These are phyloP conservation scores for Phycodurus eques DNA, from an alignment of 2,113 vertebrate species.

Conservation along the genomic window DNA sequence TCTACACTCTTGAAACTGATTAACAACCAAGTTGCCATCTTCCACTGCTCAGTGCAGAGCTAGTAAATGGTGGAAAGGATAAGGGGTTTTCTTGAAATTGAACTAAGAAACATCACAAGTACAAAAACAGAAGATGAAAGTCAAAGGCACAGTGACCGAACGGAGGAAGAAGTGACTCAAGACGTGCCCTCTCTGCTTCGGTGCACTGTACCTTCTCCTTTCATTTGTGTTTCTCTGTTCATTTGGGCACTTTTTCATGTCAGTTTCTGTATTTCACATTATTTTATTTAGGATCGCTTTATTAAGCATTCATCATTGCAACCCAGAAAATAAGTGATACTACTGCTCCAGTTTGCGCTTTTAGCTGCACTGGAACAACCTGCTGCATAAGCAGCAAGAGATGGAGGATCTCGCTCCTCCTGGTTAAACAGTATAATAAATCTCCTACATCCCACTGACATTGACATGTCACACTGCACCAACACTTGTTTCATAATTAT, in stretches of 20 bases:
- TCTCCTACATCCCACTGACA: slow-evolving; percentile 25
- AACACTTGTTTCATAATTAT: slow-evolving; percentile 39
- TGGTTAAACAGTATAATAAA: slow-evolving; percentile 34
- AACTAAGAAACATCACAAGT: slow-evolving; percentile 33
- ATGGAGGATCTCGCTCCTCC: slow-evolving; percentile 19
- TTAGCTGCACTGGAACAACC: slow-evolving; percentile 62
- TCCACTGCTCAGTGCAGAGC: slow-evolving; percentile 53
- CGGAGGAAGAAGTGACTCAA: slow-evolving; percentile 48
- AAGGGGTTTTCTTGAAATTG: slow-evolving; percentile 18
- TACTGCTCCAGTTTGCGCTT: slow-evolving; percentile 41
- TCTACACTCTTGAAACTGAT: slow-evolving; percentile 41
- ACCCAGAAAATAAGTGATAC: slow-evolving; percentile 33
- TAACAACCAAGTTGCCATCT: slow-evolving; percentile 63
- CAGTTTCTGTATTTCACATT: slow-evolving; percentile 8
- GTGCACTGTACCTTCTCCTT: slow-evolving; percentile 38
- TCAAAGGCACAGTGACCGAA: slow-evolving; percentile 28
- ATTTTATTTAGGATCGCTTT: slow-evolving; percentile 58
- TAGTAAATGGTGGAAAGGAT: slow-evolving; percentile 24
- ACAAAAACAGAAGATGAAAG: slow-evolving; percentile 14
- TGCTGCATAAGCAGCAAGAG: slow-evolving; percentile 15
- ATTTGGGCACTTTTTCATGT: slow-evolving; percentile 51
- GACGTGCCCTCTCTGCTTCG: slow-evolving; percentile 71
- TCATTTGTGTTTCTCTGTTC: slow-evolving; percentile 45
- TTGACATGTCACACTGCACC: slow-evolving; percentile 43
- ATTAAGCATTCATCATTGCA: slow-evolving; percentile 41